Evolutionary conservation across 2,113 vertebrate genomes (phyloP), one percentile per base, ranked within the genome.

Genomic region (Oryzias woworae): DNA sequence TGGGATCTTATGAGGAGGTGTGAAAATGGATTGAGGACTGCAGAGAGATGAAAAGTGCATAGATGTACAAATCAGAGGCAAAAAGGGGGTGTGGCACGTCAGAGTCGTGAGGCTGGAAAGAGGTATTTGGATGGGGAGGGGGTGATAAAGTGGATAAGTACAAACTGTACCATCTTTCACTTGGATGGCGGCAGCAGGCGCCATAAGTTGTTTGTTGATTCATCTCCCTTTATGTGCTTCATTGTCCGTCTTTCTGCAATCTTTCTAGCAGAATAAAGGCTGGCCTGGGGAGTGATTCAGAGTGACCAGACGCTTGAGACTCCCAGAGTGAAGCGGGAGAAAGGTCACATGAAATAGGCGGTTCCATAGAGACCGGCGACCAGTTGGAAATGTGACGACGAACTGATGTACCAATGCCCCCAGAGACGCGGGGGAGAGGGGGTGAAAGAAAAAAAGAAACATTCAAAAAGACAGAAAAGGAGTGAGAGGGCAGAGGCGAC

Each of bases 291-390:
- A 74, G 69, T 71, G 84, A 87, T 87, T 89, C 89, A 84, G 83
- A 84, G 75, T 80, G 85, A 85, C 86, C 87, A 87, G 83, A 79
- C 73, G 72, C 81, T 73, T 22, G 82, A 83, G 89, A 77, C 87
- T 77, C 64, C 54, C 53, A 7, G 59, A 80, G 83, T 52, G 42
- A 70, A 72, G 77, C 46, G 72, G 73, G 50, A 68, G 75, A 87
- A 90, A 90, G 90, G 91, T 91, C 84, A 87, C 77, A 78, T 68
- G 83, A 86, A 90, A 88, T 84, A 68, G 62, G 73, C 76, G 73
- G 78, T 79, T 88, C 86, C 72, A 36, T 49, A 61, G 88, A 91
- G 90, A 87, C 86, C 71, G 56, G 43, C 22, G 41, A 80, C 78
- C 73, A 81, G 56, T 84, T 74, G 44, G 53, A 81, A 83, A 82